These are phyloP conservation scores for Caenorhabditis tropicalis DNA, from an alignment of 1,140 invertebrate genomes.

Conservation along the genomic window DNA sequence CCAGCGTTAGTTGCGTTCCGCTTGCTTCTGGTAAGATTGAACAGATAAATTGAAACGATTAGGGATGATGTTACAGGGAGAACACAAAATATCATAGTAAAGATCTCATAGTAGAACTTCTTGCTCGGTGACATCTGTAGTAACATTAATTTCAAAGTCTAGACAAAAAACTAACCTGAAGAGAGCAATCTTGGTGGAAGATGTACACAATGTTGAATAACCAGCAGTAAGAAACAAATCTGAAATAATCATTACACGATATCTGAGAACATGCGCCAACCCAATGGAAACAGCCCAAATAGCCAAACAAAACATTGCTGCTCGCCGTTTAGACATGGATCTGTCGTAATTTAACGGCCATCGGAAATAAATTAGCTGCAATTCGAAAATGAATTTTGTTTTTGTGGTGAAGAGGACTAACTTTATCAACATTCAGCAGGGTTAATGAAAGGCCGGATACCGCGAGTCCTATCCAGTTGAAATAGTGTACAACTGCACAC, in stretches of 20 bases:
- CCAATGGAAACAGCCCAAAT: constrained; percentile 70
- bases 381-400: not conserved
- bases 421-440: constrained; percentile 69
- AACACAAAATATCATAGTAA: constrained; percentile 69
- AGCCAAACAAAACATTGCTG: constrained; percentile 63
- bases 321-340: constrained; percentile 70
- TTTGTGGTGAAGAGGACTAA: not conserved
- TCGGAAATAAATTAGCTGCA: constrained; percentile 67
- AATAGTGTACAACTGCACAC: constrained; percentile 66
- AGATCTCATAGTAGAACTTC: constrained; percentile 68
- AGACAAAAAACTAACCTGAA: constrained; percentile 58
- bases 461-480: constrained; percentile 70
- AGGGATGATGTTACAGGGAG: constrained; percentile 70
- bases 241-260: constrained; percentile 45
- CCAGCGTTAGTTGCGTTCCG: constrained; percentile 57
- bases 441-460: constrained; percentile 71
- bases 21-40: constrained; percentile 69
- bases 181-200: constrained; percentile 63
- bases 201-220: constrained; percentile 69
- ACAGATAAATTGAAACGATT: constrained; percentile 71
- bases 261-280: constrained; percentile 41
- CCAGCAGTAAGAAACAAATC: constrained; percentile 71
- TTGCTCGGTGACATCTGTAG: constrained; percentile 59
- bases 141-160: constrained; percentile 4
- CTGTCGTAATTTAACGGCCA: constrained; percentile 69